Evolutionary conservation across 2,113 vertebrate genomes (phyloP), one percentile per base, ranked within the genome.

Genomic region (Thamnaconus septentrionalis): DNA sequence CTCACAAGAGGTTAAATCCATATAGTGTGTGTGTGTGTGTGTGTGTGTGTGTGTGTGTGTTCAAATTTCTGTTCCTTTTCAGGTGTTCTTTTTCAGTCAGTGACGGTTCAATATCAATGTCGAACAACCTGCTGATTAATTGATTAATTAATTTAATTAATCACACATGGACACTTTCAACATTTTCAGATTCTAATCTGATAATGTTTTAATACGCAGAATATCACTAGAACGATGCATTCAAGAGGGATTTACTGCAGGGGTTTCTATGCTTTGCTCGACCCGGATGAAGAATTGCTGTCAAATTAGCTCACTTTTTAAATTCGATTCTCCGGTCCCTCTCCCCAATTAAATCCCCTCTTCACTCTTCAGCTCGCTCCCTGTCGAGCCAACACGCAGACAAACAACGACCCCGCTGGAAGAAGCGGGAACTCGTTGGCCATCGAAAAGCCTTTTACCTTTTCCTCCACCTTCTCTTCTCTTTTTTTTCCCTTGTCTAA

Each of bases 351-450:
- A 56, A 54, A 67, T 65, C 52, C 18, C 3, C 9, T 51, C 12
- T 3, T 8, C 44, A 5, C 0, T 52, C 49, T 54, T 12, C 7
- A 8, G 52, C 53, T 50, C 52, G 12, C 53, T 65, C 51, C 4
- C 46, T 64, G 9, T 47, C 45, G 8, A n/a, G 4, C 56, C 69
- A 31, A 41, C 59, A 31, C 43, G 52, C 53, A 61, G 46, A 56
- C 55, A 31, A 31, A 31, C 4, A 39, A 67, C 59, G 41, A 68
- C 61, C 66, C 54, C 8, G 5, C 66, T 48, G 56, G 51, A 39
- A 43, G 48, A 65, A 68, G 58, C 62, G 49, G 51, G 61, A 77
- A 66, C 73, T 69, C 69, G 60, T 79, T 67, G 63, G 45, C 53
- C 11, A 49, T 57, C n/a, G 0, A 59, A 41, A 54, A 55, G 41